Evolutionary conservation across 1,140 invertebrate genomes (phyloP).

Genomic region (Stegodyphus mimosarum): DNA sequence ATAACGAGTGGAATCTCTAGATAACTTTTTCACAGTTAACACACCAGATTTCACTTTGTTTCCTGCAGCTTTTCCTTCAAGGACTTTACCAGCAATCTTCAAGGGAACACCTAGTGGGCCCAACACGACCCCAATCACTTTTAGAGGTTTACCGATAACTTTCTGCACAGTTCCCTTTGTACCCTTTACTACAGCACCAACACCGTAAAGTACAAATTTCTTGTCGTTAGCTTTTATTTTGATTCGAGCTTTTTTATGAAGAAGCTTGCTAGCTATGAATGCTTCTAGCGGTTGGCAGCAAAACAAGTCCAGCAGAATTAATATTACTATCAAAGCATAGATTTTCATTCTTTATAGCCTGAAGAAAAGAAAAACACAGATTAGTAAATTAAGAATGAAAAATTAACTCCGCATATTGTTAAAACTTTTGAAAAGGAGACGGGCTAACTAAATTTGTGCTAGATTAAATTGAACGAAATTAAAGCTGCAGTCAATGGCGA

Average conservation of each 20-base stretch:
- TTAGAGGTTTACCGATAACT: conserved; percentile 13
- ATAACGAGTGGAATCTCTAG: conserved; percentile 40
- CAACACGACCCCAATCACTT: conserved; percentile 19
- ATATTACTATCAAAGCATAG: background rate
- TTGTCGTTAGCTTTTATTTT: conserved; percentile 21
- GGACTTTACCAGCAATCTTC: background rate
- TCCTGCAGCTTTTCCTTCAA: conserved; percentile 8
- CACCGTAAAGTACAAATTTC: background rate
- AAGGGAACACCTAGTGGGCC: conserved; percentile 26
- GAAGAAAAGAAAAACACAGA: no score
- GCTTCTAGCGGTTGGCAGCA: conserved; percentile 15
- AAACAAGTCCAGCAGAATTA: background rate
- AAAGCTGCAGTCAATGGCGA: no score
- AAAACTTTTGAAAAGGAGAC: no score
- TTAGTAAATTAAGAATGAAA: no score
- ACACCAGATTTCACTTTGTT: conserved; percentile 21
- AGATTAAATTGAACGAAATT: no score
- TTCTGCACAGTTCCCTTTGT: conserved; percentile 12
- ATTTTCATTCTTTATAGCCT: background rate
- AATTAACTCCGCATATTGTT: no score
- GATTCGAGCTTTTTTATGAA: background rate
- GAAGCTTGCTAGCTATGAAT: background rate
- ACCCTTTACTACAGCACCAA: conserved; percentile 12
- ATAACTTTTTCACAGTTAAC: conserved; percentile 31
- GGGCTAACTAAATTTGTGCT: no score